These are phyloP conservation scores for Morpho achilles DNA, from an alignment of 2,888 invertebrate species.

Conservation along the genomic window DNA sequence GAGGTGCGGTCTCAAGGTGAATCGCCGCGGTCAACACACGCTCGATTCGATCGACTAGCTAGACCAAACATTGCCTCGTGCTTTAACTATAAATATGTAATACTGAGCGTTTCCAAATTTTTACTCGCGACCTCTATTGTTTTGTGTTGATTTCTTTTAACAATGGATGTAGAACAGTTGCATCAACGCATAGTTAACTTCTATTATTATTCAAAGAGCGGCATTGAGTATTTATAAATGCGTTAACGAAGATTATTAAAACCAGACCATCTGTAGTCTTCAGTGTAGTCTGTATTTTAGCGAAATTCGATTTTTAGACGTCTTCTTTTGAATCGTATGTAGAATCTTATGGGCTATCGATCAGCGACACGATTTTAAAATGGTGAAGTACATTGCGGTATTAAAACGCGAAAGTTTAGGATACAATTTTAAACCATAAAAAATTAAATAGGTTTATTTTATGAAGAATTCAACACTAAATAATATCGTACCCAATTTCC, in stretches of 20 bases:
- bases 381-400: too few species aligned
- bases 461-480: too few species aligned
- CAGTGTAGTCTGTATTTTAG: too few species aligned
- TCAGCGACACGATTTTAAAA: too few species aligned
- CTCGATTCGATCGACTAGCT: conserved; percentile 60
- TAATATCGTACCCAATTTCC: too few species aligned
- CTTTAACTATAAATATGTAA: conserved; percentile 55
- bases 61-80: conserved; percentile 70
- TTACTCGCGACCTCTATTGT: conserved; percentile 41
- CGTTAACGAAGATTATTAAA: not conserved
- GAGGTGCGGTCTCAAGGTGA: conserved; percentile 74
- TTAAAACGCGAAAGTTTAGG: too few species aligned
- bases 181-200: conserved; percentile 15
- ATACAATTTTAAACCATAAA: too few species aligned
- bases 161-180: conserved; percentile 31
- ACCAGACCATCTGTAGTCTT: not conserved
- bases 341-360: too few species aligned
- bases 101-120: conserved; percentile 38
- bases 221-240: not conserved
- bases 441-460: too few species aligned
- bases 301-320: too few species aligned
- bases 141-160: conserved; percentile 32
- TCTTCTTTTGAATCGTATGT: too few species aligned
- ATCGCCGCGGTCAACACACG: conserved; percentile 72
- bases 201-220: not conserved